Percentiles rank a stretch among this genome's conserved stretches.
Evolutionary conservation across 1,140 invertebrate genomes (phyloP).

Genomic region (Bombus affinis): DNA sequence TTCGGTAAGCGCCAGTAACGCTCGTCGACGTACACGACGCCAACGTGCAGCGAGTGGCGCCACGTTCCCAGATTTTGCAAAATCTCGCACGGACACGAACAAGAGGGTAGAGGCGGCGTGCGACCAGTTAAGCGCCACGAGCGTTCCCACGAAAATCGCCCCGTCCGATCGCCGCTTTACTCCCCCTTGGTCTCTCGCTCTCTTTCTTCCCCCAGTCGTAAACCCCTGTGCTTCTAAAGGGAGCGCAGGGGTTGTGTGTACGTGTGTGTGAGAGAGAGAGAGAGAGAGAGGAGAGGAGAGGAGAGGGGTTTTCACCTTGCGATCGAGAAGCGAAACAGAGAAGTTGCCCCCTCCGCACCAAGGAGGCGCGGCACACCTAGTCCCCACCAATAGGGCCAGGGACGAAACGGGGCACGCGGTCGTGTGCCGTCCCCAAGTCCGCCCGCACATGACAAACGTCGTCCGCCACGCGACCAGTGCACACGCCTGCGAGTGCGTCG

Average conservation of each 20-base stretch:
- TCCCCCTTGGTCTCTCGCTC: slow-evolving; percentile 38
- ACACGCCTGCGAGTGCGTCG: slow-evolving; percentile 72
- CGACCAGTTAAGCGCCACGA: slow-evolving; percentile 67
- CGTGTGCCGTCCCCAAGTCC: slow-evolving; percentile 78
- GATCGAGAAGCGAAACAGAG: slow-evolving; percentile 26
- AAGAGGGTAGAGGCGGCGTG: neutral
- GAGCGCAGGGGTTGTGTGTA: neutral
- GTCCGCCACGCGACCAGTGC: slow-evolving; percentile 82
- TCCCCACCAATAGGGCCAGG: slow-evolving; percentile 51
- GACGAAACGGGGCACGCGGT: slow-evolving; percentile 70
- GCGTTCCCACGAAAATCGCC: slow-evolving; percentile 80
- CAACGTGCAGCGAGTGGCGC: neutral
- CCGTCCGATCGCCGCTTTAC: slow-evolving; percentile 57
- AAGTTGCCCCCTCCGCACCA: slow-evolving; percentile 36
- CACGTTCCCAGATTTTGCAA: neutral
- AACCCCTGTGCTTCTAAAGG: neutral
- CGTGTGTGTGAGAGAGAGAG: too few relatives aligned
- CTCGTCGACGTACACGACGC: too few relatives aligned
- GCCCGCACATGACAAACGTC: slow-evolving; percentile 82
- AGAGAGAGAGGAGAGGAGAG: too few relatives aligned
- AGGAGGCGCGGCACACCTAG: slow-evolving; percentile 47
- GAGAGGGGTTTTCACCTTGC: slow-evolving; percentile 46
- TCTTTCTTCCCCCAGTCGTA: neutral
- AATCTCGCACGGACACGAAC: neutral
- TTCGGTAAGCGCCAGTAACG: rapidly evolving